phyloP scores from a whole-genome alignment of 1,140 invertebrate genomes.

The Papilio dardanus region DNA sequence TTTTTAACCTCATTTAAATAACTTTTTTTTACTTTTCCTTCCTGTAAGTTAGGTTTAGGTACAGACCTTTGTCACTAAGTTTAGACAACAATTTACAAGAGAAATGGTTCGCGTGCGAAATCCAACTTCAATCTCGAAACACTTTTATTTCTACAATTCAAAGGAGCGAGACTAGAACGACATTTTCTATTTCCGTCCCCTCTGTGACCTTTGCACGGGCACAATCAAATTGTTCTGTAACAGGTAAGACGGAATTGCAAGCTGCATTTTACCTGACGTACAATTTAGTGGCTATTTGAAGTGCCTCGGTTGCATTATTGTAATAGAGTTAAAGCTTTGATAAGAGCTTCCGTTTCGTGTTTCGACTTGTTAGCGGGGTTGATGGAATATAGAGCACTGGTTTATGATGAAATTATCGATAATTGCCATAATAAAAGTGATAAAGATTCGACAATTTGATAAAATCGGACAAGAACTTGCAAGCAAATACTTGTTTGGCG shows the following conservation, averaged over 20 bases:
- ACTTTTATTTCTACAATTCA: background rate
- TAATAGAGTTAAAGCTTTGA: conserved; percentile 7
- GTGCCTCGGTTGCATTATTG: background rate
- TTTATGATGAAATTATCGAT: background rate
- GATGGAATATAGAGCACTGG: background rate
- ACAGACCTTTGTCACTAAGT: background rate
- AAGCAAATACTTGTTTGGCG: too few species aligned
- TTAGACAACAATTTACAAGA: background rate
- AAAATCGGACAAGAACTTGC: background rate
- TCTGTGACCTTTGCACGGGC: background rate
- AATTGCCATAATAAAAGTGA: background rate
- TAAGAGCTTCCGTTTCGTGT: background rate
- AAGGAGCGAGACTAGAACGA: background rate
- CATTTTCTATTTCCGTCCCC: conserved; percentile 19
- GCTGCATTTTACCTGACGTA: background rate
- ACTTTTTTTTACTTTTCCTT: background rate
- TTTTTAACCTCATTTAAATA: background rate
- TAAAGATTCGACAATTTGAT: background rate
- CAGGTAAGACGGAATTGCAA: background rate
- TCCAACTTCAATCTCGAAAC: background rate
- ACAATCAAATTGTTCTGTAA: conserved; percentile 4
- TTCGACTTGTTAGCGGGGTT: background rate
- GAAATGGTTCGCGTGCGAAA: background rate
- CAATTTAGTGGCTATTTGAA: background rate
- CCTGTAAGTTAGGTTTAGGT: too few species aligned